A percentile compares a stretch with the other conserved stretches of the same genome.
Evolutionary conservation across 2,797 vertebrate species (phyloP).

Genomic region (Discoglossus pictus): DNA sequence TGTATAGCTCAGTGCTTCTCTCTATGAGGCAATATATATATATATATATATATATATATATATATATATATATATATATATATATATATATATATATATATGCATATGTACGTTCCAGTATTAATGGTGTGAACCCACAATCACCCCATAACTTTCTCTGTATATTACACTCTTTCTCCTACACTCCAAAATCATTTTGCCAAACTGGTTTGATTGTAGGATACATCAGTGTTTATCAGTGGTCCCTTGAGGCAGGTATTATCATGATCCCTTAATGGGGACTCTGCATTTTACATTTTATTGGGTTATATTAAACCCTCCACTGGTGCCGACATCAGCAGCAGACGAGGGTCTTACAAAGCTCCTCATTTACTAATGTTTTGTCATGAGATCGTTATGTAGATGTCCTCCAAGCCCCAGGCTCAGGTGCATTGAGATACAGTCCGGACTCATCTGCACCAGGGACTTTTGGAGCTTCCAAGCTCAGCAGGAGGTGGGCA

Average conservation of each 20-base stretch:
- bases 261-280: conserved; percentile 42
- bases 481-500: conserved; percentile 11
- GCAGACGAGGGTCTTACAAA: conserved; percentile 38
- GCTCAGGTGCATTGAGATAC: conserved; percentile 1
- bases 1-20: no score
- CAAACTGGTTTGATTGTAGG: not conserved
- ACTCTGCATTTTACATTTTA: conserved; percentile 29
- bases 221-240: not conserved
- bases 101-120: no score
- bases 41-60: no score
- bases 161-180: no score
- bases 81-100: no score
- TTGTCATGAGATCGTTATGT: conserved; percentile 42
- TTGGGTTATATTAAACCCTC: conserved; percentile 22
- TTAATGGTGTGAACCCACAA: no score
- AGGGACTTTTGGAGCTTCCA: conserved; percentile 12
- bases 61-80: no score
- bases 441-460: not conserved
- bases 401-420: conserved; percentile 11
- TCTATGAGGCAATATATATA: no score
- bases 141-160: no score
- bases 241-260: conserved; percentile 7
- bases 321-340: conserved; percentile 27
- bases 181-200: no score
- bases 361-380: conserved; percentile 6